A percentile compares a stretch with the other conserved stretches of the same genome.
Conservation (phyloP, 64 coral and sea anemone species). For the Dendrophyllia cribrosa region DNA sequence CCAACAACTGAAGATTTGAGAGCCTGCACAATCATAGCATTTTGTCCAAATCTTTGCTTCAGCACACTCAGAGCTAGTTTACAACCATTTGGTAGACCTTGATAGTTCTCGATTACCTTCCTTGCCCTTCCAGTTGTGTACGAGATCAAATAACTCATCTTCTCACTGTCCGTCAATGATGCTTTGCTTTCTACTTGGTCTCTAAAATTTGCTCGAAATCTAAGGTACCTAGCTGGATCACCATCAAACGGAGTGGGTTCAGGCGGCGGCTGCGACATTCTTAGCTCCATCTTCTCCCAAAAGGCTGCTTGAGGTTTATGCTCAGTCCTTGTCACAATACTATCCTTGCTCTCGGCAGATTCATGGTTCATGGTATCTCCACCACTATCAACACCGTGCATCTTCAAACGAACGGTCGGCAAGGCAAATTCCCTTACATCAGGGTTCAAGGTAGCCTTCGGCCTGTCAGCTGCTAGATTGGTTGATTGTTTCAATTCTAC, state of each 20-base stretch:
- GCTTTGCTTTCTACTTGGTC: conserved; percentile 53
- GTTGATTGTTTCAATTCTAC: neutral
- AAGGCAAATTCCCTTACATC: too few species aligned
- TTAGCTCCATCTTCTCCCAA: conserved; percentile 50
- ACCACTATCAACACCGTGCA: neutral
- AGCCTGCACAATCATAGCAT: conserved; percentile 47
- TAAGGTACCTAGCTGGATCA: conserved; percentile 32
- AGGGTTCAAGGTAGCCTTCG: conserved; percentile 10
- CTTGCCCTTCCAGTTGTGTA: conserved; percentile 49
- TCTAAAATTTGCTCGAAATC: conserved; percentile 47
- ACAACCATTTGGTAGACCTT: conserved; percentile 63
- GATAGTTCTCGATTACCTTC: conserved; percentile 51
- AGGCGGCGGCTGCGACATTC: conserved; percentile 66
- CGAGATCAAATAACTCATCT: conserved; percentile 54
- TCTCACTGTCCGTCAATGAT: conserved; percentile 46
- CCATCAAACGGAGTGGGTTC: conserved; percentile 47
- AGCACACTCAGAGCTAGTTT: conserved; percentile 46
- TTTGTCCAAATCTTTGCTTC: conserved; percentile 71
- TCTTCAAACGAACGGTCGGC: too few species aligned
- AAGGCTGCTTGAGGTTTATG: neutral
- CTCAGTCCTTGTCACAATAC: neutral
- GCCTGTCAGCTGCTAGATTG: neutral
- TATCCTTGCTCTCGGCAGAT: neutral
- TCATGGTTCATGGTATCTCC: neutral
- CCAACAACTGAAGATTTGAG: conserved; percentile 30